These are phyloP conservation scores for Eulithis prunata DNA, from an alignment of 2,888 invertebrate species.

Conservation along the genomic window DNA sequence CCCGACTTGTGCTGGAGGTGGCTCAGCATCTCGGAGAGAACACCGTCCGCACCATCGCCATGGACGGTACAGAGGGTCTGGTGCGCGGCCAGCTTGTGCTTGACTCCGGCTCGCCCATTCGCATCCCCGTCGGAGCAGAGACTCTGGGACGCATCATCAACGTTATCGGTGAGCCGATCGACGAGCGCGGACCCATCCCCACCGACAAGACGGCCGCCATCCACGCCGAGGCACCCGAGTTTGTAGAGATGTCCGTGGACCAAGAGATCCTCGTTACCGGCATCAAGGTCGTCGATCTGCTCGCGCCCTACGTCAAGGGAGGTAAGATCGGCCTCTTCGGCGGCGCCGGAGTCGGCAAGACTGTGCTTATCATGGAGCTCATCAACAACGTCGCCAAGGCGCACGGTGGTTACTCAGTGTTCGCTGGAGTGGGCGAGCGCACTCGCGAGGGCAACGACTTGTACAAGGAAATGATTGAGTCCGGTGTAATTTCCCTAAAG, in stretches of 20 bases:
- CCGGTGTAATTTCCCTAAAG: conserved; percentile 95
- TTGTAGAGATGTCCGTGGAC: conserved; percentile 95
- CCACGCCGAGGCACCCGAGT: conserved; percentile 95
- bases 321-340: conserved; percentile 98
- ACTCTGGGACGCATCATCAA: conserved; percentile 97
- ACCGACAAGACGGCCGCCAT: conserved; percentile 92
- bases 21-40: conserved; percentile 97
- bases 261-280: conserved; percentile 97
- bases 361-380: conserved; percentile 98
- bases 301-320: conserved; percentile 97
- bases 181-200: conserved; percentile 94
- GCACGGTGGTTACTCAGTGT: conserved; percentile 98
- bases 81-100: conserved; percentile 92
- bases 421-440: conserved; percentile 97
- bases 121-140: conserved; percentile 95
- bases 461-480: conserved; percentile 98
- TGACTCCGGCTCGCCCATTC: conserved; percentile 94
- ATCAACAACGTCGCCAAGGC: conserved; percentile 98
- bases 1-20: conserved; percentile 92
- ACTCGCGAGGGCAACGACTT: conserved; percentile 99
- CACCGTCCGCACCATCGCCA: conserved; percentile 95
- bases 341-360: conserved; percentile 98
- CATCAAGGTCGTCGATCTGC: conserved; percentile 96
- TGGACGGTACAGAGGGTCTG: conserved; percentile 97
- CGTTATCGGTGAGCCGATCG: conserved; percentile 94